A percentile compares a stretch with the other conserved stretches of the same genome.
Evolutionary conservation across 35 echinoderm and acorn worm genomes (phyloP).

Genomic region (Lytechinus variegatus): DNA sequence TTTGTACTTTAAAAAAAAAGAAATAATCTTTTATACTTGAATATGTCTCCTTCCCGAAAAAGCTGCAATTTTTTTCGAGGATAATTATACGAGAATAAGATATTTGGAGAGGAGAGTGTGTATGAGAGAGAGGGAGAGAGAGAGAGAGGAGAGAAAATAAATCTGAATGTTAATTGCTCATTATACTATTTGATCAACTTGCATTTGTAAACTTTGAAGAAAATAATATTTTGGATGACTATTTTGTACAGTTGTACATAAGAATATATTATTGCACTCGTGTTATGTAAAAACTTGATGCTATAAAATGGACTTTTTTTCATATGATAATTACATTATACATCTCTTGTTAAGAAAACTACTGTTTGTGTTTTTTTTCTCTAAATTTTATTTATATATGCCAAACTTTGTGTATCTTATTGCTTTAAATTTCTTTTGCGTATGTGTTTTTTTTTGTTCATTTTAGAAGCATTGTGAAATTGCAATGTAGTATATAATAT

Average conservation of each 20-base stretch:
- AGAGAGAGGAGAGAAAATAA: background rate
- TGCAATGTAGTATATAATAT: background rate
- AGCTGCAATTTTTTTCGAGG: background rate
- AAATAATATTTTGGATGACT: conserved; percentile 42
- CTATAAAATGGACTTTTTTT: conserved; percentile 34
- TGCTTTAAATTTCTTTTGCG: background rate
- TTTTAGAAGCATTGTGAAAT: background rate
- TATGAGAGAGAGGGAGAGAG: background rate
- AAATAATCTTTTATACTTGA: conserved; percentile 16
- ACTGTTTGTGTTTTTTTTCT: background rate
- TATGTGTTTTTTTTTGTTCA: background rate
- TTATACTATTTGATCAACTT: background rate
- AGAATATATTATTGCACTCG: conserved; percentile 45
- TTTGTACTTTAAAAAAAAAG: background rate
- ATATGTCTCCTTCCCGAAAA: conserved; percentile 2
- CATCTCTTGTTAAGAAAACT: conserved; percentile 5
- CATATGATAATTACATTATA: background rate
- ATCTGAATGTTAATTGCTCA: background rate
- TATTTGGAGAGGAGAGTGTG: background rate
- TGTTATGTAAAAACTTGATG: conserved; percentile 44
- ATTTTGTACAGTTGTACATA: conserved; percentile 45
- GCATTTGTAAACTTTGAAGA: conserved; percentile 22
- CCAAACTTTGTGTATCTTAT: background rate
- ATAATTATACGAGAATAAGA: background rate
- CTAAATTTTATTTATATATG: conserved; percentile 19